Conservation (phyloP, 2,888 invertebrate species). For the Rhabditoides inermis region DNA sequence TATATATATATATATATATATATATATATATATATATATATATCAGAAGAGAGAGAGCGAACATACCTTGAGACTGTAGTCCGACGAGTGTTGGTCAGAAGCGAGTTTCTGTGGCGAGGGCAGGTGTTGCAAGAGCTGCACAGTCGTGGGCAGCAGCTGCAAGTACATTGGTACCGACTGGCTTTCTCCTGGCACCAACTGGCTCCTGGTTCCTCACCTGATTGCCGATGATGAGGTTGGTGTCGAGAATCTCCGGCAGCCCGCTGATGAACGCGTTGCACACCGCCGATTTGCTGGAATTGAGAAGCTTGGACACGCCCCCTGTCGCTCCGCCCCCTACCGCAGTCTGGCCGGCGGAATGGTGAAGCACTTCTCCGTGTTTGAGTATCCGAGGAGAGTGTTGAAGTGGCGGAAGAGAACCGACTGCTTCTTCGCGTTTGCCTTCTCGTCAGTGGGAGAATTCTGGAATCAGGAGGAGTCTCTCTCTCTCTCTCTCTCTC, state of each 20-base stretch:
- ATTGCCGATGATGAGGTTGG: slow-evolving; percentile 87
- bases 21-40: too few relatives aligned
- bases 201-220: slow-evolving; percentile 59
- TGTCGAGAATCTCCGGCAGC: slow-evolving; percentile 77
- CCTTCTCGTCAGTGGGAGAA: slow-evolving; percentile 48
- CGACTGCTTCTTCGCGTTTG: slow-evolving; percentile 61
- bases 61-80: slow-evolving; percentile 71
- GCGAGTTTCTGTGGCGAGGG: slow-evolving; percentile 68
- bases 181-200: too few relatives aligned
- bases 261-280: slow-evolving; percentile 91
- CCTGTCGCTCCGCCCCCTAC: slow-evolving; percentile 54
- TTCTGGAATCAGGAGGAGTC: too few relatives aligned
- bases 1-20: too few relatives aligned
- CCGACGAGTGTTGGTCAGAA: slow-evolving; percentile 62
- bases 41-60: too few relatives aligned
- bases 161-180: slow-evolving; percentile 6
- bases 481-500: neutral
- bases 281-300: slow-evolving; percentile 73
- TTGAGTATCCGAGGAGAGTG: slow-evolving; percentile 82
- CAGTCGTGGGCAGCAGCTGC: slow-evolving; percentile 73
- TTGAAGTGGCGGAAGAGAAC: slow-evolving; percentile 84
- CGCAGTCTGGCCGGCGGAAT: slow-evolving; percentile 77
- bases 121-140: slow-evolving; percentile 72
- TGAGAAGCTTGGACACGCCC: neutral
- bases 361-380: slow-evolving; percentile 79